Base-by-base conservation (phyloP, 2,113 vertebrate species). In the Syngnathus scovelli region DNA sequence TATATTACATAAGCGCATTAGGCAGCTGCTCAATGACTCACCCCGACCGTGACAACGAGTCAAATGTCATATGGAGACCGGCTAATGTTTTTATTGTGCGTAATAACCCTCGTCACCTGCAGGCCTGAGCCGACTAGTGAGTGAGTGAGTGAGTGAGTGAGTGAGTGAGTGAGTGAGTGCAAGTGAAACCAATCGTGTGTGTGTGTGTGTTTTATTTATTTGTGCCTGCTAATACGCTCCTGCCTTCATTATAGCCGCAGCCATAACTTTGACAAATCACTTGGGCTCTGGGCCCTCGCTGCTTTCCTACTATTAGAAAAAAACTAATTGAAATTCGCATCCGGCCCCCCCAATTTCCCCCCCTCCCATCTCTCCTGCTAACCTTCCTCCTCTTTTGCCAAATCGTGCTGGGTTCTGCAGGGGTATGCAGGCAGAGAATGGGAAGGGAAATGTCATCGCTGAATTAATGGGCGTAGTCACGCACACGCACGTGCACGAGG, bases 231-330 rank as follows among this genome's bases (percentile, higher is more conserved):
- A 87, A 90, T 90, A 86, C 90, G 88, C 89, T 86, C 81, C 86
- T 88, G 90, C 87, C 86, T 89, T 92, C 90, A 92, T 92, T 91
- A 90, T 80, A 80, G 80, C 79, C 7, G 83, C 79, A 88, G 88
- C 87, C 85, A 90, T 88, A 90, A 91, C 91, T 90, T 89, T 91
- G 90, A 92, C 91, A 88, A 91, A 92, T 92, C 87, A 89, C 91
- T 89, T 83, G 78, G 75, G 88, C 90, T 89, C 74, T 71, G 80
- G 87, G 87, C 88, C 85, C 81, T 90, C 77, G 71, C 86, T 86
- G 87, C 88, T 90, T 90, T 90, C 84, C 81, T 83, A 84, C 84
- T 85, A 90, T 90, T 92, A 90, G 86, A 90, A 90, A 91, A 90
- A 90, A 91, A 87, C 89, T 91, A 89, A 90, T 90, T 90, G 90